Percentiles rank a stretch among this genome's conserved stretches.
These are phyloP conservation scores for Glaucidium brasilianum DNA, from an alignment of 2,113 vertebrate genomes.

Conservation along the genomic window DNA sequence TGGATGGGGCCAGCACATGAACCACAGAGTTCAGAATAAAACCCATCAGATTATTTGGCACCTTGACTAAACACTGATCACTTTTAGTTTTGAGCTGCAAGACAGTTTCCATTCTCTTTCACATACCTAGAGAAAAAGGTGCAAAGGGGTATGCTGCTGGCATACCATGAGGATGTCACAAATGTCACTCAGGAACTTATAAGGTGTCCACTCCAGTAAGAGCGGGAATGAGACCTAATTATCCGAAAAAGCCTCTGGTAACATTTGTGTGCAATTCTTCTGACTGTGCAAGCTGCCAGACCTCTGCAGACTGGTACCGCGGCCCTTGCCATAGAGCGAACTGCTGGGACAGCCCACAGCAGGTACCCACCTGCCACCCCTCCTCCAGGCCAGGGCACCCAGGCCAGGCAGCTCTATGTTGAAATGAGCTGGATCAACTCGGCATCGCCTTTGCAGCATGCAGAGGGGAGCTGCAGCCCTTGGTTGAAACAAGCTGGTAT, in stretches of 20 bases:
- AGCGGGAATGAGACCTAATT: background rate
- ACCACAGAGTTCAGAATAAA: background rate
- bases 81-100: background rate
- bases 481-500: background rate
- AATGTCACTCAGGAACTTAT: background rate
- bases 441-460: background rate
- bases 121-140: background rate
- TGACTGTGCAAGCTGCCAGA: background rate
- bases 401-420: rapidly evolving
- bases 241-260: background rate
- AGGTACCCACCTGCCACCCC: background rate
- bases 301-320: background rate
- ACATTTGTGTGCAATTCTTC: background rate
- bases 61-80: background rate
- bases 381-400: background rate
- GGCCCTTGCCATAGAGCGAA: rapidly evolving
- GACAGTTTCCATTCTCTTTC: background rate
- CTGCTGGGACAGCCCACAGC: background rate
- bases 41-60: background rate
- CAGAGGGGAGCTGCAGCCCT: background rate
- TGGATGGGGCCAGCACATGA: background rate
- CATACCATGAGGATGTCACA: rapidly evolving
- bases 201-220: background rate
- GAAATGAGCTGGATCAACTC: background rate
- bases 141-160: background rate